A percentile compares a stretch with the other conserved stretches of the same genome.
Evolutionary conservation across 2,113 vertebrate genomes (phyloP).

Genomic region (Pterocles orientalis): DNA sequence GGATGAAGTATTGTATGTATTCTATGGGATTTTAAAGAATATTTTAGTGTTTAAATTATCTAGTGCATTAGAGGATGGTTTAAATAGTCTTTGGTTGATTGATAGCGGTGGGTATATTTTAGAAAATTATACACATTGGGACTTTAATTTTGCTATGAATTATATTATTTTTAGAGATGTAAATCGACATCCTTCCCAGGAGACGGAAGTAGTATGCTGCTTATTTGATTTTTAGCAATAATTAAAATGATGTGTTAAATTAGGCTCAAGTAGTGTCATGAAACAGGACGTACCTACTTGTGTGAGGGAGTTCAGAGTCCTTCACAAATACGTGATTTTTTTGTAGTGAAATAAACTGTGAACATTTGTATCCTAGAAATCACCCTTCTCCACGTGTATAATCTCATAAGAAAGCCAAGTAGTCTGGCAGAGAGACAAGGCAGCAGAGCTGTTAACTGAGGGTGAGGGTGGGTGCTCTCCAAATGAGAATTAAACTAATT

Average conservation of each 20-base stretch:
- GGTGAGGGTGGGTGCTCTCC: not conserved
- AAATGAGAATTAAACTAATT: conserved; percentile 24
- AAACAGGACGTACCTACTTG: not conserved
- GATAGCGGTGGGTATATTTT: conserved; percentile 33
- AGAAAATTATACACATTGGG: conserved; percentile 4
- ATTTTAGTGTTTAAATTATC: conserved; percentile 47
- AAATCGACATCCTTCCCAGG: conserved; percentile 17
- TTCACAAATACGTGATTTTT: not conserved
- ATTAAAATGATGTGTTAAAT: conserved; percentile 33
- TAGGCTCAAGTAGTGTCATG: not conserved
- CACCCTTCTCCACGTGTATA: not conserved
- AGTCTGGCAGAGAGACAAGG: not conserved
- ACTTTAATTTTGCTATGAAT: conserved; percentile 41
- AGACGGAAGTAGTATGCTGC: not conserved
- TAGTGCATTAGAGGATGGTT: conserved; percentile 13
- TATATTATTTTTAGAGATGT: conserved; percentile 35
- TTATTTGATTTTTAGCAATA: conserved; percentile 44
- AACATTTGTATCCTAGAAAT: not conserved
- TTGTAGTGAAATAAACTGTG: not conserved
- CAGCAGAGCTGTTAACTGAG: not conserved
- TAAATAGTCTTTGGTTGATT: conserved; percentile 40
- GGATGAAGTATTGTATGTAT: conserved; percentile 44
- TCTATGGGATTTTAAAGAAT: conserved; percentile 43
- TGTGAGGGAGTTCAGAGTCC: not conserved
- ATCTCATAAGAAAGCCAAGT: not conserved